A percentile compares a stretch with the other conserved stretches of the same genome.
phyloP scores from a whole-genome alignment of 2,797 vertebrate genomes.

The Lerista edwardsae region DNA sequence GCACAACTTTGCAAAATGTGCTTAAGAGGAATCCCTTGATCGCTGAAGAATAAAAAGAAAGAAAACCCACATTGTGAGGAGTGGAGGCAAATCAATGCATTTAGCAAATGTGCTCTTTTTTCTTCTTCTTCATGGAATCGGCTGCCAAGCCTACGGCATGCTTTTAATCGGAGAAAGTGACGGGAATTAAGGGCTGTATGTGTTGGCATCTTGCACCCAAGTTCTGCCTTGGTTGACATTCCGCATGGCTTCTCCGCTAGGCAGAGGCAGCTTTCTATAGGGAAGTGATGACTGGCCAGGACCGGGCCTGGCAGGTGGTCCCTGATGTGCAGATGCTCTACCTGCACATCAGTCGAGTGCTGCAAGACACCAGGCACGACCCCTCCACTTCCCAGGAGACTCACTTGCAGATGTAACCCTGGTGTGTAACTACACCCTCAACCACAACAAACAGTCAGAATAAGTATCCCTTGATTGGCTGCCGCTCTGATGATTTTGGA shows the following conservation, averaged over 20 bases:
- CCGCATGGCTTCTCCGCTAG: neutral
- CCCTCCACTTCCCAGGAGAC: too few relatives aligned
- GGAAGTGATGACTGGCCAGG: neutral
- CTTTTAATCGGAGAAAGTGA: constrained; percentile 33
- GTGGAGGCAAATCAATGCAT: neutral
- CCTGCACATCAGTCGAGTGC: too few relatives aligned
- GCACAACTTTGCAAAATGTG: neutral
- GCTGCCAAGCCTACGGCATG: neutral
- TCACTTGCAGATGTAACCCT: too few relatives aligned
- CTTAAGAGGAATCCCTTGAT: neutral
- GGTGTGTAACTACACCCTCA: too few relatives aligned
- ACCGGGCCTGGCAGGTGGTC: neutral
- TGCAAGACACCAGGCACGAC: too few relatives aligned
- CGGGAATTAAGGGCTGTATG: constrained; percentile 18
- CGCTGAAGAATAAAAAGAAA: neutral
- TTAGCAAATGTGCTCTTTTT: fast-evolving
- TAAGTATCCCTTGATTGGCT: too few relatives aligned
- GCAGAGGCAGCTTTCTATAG: neutral
- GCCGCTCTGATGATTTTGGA: too few relatives aligned
- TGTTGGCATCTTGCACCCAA: neutral
- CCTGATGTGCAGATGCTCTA: too few relatives aligned
- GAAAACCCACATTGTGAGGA: neutral
- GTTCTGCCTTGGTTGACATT: constrained; percentile 11
- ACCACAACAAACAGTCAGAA: too few relatives aligned
- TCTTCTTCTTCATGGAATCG: fast-evolving